phyloP scores from a whole-genome alignment of 2,888 invertebrate species.

The Athalia circularis region DNA sequence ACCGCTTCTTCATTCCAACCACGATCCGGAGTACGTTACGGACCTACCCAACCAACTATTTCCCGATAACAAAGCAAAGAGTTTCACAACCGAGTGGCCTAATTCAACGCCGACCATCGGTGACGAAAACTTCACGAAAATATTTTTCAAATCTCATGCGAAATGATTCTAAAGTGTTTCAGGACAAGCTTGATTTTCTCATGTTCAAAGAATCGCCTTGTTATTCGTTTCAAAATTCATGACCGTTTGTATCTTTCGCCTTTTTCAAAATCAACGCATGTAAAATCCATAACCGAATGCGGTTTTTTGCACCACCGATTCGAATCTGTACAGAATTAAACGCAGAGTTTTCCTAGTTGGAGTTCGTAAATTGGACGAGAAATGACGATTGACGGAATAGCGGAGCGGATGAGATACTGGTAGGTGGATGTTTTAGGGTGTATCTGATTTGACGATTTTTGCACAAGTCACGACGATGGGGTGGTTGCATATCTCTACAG shows the following conservation, averaged over 20 bases:
- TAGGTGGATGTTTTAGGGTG: too few relatives aligned
- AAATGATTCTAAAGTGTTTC: background rate
- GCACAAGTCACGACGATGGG: background rate
- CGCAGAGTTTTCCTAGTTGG: too few relatives aligned
- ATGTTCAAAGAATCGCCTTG: too few relatives aligned
- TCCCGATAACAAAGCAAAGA: constrained; percentile 50
- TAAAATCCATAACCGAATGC: too few relatives aligned
- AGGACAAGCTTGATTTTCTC: background rate
- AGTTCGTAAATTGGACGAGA: too few relatives aligned
- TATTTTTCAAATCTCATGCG: constrained; percentile 9
- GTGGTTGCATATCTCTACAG: background rate
- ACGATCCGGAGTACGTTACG: constrained; percentile 50
- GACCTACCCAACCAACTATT: constrained; percentile 44
- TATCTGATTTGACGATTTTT: background rate
- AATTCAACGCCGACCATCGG: constrained; percentile 22
- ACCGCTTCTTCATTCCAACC: constrained; percentile 47
- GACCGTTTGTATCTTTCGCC: too few relatives aligned
- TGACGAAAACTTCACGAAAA: constrained; percentile 10
- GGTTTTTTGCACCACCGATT: too few relatives aligned
- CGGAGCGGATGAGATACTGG: too few relatives aligned
- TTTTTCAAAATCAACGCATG: too few relatives aligned
- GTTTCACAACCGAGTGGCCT: constrained; percentile 29
- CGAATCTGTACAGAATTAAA: too few relatives aligned
- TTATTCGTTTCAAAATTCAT: too few relatives aligned
- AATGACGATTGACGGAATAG: too few relatives aligned